Evolutionary conservation across 2,113 vertebrate genomes (phyloP), one percentile per base, ranked within the genome.

Genomic region (Platysteira castanea): DNA sequence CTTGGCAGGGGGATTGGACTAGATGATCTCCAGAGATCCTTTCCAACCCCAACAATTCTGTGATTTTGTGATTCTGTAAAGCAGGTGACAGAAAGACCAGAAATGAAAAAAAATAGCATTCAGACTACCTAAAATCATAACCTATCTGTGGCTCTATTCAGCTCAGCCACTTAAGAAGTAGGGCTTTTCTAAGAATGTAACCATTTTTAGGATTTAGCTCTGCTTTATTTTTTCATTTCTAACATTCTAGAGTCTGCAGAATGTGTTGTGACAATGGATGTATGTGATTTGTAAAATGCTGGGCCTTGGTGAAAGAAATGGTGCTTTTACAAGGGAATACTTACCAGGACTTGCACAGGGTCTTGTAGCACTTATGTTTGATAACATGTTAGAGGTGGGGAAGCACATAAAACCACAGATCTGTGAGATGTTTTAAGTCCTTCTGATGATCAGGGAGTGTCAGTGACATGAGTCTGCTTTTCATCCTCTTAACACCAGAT

Each of bases 401-500:
- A 95, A 52, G 46, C 35, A 78, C 84, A 82, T 89, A 93, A 94
- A 93, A 63, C 49, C 11, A 41, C 92, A 87, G 76, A 49, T 78
- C 80, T 57, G 64, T 78, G 76, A 41, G 73, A 68, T 67, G 52
- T 9, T 93, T 11, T 89, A 80, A 80, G 70, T 54, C 57, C 64
- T 93, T 84, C 91, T 87, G 91, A 89, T 0, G 60, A 74, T 79
- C 15, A 11, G 30, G 64, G 75, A 75, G 47, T 73, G 88, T 93
- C 75, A 65, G 76, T 87, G 91, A 97, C 84, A 84, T 63, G 35
- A 96, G 87, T 68, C 93, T 98, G 95, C 61, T 95, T 95, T 79
- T 89, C 90, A 89, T 97, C 85, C 94, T 95, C 60, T 93, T 93
- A 92, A 93, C 92, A 94, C 92, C 94, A 97, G 87, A 97, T 97